Base-by-base conservation (phyloP, 2,797 vertebrate species). In the Rachycentron canadum region DNA sequence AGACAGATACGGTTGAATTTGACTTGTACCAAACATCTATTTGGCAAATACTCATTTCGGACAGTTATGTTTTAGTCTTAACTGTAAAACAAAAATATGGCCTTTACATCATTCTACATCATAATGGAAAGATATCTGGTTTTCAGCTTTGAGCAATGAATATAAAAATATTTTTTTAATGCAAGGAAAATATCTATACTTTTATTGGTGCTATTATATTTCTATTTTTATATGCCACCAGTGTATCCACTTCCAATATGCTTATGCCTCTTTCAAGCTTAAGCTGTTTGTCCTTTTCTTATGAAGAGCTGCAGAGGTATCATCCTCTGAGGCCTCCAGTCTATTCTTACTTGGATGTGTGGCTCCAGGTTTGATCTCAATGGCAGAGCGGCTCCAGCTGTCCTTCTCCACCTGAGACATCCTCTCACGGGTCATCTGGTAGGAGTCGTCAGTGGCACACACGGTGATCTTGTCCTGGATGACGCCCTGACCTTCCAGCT, bases 401-500 rank as follows among this genome's bases (percentile, higher is more conserved):
- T 96, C 96, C 84, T 95, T 95, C 89, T 96, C 95, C 69, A 92
- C 94, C 72, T 91, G 95, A 65, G 95, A 95, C 94, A 94, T 88
- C 12, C 89, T 94, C 86, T 96, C 95, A 1, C 88, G 92, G 62
- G 93, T 96, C 89, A 90, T 88, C 90, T 96, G 96, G 92, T 94
- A 95, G 21, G 94, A 94, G 89, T 96, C 96, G 38, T 96, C 95
- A 0, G 95, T 95, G 90, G 96, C 95, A 59, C 96, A 97, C 83
- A 97, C 93, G 0, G 96, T 96, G 90, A 97, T 96, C 90, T 97
- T 96, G 89, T 96, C 96, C 91, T 93, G 96, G 91, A 97, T 96
- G 70, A 93, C 93, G 30, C 97, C 97, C 84, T 96, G 92, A 81
- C 95, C 95, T 86, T 95, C 94, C 81, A 98, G 94, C 78, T 92